These are phyloP conservation scores for Eupithecia exiguata DNA, from an alignment of 2,888 invertebrate genomes.

Conservation along the genomic window DNA sequence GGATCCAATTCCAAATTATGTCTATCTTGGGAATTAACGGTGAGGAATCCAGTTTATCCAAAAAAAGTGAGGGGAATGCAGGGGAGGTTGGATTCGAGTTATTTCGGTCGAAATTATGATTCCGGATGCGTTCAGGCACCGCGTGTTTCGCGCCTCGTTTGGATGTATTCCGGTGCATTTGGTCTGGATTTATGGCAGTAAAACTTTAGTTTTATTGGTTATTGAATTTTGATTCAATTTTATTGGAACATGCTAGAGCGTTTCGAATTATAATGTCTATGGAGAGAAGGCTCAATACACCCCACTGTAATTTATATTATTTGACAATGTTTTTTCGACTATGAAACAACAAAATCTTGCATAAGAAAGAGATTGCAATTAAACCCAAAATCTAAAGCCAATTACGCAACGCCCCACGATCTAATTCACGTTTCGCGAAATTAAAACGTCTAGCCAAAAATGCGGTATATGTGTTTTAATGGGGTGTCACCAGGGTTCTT, in stretches of 20 bases:
- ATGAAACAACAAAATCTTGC: not conserved
- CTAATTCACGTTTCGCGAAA: constrained; percentile 67
- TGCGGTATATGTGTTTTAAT: constrained; percentile 83
- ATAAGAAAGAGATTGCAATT: constrained; percentile 21
- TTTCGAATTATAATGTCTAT: not conserved
- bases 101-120: constrained; percentile 81
- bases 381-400: constrained; percentile 40
- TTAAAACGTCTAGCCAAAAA: constrained; percentile 82
- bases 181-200: constrained; percentile 17
- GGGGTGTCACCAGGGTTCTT: constrained; percentile 83
- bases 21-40: constrained; percentile 84
- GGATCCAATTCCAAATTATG: constrained; percentile 85
- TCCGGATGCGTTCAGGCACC: constrained; percentile 80
- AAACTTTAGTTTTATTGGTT: constrained; percentile 30
- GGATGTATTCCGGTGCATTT: constrained; percentile 57
- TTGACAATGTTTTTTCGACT: not conserved
- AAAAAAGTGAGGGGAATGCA: constrained; percentile 67
- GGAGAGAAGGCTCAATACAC: not conserved
- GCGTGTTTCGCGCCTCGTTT: constrained; percentile 82
- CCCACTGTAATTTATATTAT: not conserved
- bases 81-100: constrained; percentile 73
- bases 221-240: constrained; percentile 25
- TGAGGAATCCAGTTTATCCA: constrained; percentile 82
- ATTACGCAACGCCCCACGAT: constrained; percentile 53
- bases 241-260: not conserved